A percentile compares a stretch with the other conserved stretches of the same genome.
Conservation (phyloP, 2,113 vertebrate species). For the Cynopterus brachyotis region DNA sequence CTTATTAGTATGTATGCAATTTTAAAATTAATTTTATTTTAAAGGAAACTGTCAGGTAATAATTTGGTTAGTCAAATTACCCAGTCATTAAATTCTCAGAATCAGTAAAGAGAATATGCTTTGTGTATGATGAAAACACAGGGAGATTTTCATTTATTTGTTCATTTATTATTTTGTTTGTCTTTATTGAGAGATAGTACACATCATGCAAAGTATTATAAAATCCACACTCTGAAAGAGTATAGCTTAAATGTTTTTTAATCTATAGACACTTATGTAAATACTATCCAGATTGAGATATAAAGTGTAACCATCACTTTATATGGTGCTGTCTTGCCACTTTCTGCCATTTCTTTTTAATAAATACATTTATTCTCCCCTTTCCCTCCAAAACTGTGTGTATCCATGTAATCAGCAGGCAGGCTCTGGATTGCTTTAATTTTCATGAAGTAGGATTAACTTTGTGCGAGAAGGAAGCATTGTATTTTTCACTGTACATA, state of each 20-base stretch:
- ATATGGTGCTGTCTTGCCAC: neutral
- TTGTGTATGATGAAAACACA: neutral
- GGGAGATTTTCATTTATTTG: neutral
- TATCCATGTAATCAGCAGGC: slow-evolving; percentile 65
- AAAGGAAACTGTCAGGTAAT: slow-evolving; percentile 31
- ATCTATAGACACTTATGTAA: neutral
- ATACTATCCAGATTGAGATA: neutral
- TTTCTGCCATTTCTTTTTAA: slow-evolving; percentile 2
- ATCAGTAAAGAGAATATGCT: neutral
- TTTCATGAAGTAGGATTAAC: slow-evolving; percentile 76
- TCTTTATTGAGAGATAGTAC: neutral
- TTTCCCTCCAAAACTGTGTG: slow-evolving; percentile 35
- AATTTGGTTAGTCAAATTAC: neutral
- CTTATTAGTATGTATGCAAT: neutral
- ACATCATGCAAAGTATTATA: neutral
- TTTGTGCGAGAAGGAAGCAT: slow-evolving; percentile 62
- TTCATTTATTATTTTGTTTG: neutral
- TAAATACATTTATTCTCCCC: neutral
- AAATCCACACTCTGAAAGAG: neutral
- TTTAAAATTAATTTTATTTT: slow-evolving; percentile 26
- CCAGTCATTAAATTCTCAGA: neutral
- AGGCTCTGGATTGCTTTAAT: slow-evolving; percentile 70
- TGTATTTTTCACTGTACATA: slow-evolving; percentile 64
- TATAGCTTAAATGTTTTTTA: neutral
- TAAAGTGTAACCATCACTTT: neutral